Conservation (phyloP, 2,113 vertebrate species). For the Perccottus glenii region DNA sequence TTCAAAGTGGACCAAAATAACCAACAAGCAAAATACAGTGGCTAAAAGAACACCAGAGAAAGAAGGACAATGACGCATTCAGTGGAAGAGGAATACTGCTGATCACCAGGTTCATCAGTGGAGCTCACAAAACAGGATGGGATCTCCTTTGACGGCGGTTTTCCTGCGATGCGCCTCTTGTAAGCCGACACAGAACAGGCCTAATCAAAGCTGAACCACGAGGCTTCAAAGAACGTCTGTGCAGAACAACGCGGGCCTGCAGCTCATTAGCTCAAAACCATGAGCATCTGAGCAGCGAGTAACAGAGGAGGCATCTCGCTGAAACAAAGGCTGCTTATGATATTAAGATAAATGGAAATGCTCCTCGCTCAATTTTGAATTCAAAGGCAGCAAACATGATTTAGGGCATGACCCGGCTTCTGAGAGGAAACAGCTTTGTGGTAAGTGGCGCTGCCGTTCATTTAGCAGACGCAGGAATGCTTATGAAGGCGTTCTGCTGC, state of each 20-base stretch:
- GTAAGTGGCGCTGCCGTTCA: not conserved
- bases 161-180: conserved; percentile 31
- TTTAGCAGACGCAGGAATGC: not conserved
- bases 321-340: not conserved
- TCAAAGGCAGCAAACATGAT: not conserved
- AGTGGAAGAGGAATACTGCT: conserved; percentile 5
- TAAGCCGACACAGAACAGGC: conserved; percentile 12
- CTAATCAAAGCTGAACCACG: conserved; percentile 43
- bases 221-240: conserved; percentile 33
- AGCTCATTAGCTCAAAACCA: conserved; percentile 34
- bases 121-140: conserved; percentile 10
- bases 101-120: conserved; percentile 13
- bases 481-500: not conserved
- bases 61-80: not conserved
- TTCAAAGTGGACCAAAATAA: conserved; percentile 4
- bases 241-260: not conserved
- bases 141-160: conserved; percentile 19
- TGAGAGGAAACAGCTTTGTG: not conserved
- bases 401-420: not conserved
- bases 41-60: not conserved
- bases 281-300: conserved; percentile 2
- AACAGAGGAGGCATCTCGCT: not conserved
- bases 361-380: not conserved
- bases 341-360: not conserved
- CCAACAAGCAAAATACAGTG: not conserved